Evolutionary conservation across 2,888 invertebrate species (phyloP).

Genomic region (Cryptocephalus moraei): DNA sequence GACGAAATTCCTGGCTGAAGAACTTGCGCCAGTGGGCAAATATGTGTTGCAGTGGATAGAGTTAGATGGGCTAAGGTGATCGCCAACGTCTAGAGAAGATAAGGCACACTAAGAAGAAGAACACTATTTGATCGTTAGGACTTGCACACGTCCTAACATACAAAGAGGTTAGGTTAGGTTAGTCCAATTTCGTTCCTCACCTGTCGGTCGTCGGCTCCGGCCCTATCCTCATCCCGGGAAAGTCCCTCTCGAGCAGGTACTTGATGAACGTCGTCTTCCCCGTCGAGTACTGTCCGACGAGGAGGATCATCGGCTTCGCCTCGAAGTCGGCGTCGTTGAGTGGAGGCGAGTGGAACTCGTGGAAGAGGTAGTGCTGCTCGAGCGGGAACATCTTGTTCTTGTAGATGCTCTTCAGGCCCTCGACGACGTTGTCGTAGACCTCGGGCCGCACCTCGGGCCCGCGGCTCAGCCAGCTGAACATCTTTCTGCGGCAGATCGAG

Average conservation of each 20-base stretch:
- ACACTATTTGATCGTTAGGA: too few species aligned
- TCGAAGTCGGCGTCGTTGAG: constrained; percentile 96
- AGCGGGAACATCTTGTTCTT: constrained; percentile 82
- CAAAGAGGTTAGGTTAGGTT: too few species aligned
- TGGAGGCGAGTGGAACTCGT: constrained; percentile 91
- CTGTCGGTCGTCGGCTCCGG: constrained; percentile 99
- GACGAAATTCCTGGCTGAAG: too few species aligned
- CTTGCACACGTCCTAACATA: too few species aligned
- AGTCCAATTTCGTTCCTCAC: too few species aligned
- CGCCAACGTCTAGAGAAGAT: too few species aligned
- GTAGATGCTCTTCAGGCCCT: constrained; percentile 90
- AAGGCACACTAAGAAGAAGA: too few species aligned
- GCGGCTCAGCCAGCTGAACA: constrained; percentile 80
- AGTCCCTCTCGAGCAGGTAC: constrained; percentile 86
- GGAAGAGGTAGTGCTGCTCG: constrained; percentile 83
- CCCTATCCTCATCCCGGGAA: constrained; percentile 96
- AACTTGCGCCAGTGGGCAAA: too few species aligned
- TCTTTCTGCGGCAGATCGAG: constrained; percentile 35
- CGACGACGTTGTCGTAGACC: constrained; percentile 80
- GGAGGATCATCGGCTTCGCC: constrained; percentile 93
- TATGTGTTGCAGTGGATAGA: too few species aligned
- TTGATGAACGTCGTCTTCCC: constrained; percentile 87
- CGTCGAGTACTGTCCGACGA: constrained; percentile 96
- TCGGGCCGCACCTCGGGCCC: constrained; percentile 56
- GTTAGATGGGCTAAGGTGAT: too few species aligned